Base-by-base conservation (phyloP, 2,888 invertebrate genomes). In the Torymus auratus region DNA sequence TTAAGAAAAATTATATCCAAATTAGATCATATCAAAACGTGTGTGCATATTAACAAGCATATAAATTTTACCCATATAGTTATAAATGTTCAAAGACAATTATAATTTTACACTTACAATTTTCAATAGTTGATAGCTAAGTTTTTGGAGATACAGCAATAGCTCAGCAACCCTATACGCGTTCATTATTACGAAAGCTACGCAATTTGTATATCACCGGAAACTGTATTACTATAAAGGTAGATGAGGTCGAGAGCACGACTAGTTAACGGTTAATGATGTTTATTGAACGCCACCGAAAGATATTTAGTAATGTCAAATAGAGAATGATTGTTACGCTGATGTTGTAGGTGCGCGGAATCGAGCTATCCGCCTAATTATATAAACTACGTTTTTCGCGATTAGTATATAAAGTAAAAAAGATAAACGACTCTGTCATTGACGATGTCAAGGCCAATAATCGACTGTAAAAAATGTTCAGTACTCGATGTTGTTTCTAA, bases 381-480 rank as follows among this genome's bases (percentile, higher is more conserved):
- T 58, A 69, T 67, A 65, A 77, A 58, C 69, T 73, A 28, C 23
- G 62, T 70, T 74, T 81, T 55, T 70, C 65, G 60, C 60, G 58
- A 53, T 74, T 81, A 70, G 65, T 70, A 55, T 56, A 23, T 70
- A 20, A 70, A 81, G 20, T 64, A 65, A 70, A 75, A 61, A 62
- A 68, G 10, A 20, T 53, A 72, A 28, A 7, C 15, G 52, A 65
- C 60, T 14, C 28, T 77, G 64, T 68, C 58, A 70, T 69, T 64
- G 64, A 80, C 61, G 1, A 68, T 17, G 56, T 58, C 55, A 64
- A 77, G 73, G 68, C 77, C 67, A 76, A 76, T 68, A 74, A 78
- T 70, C 50, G 52, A 73, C n/a, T 81, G 78, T 80, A 81, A 78
- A 81, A 81, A 70, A 55, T 73, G 20, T 77, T 77, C 55, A 73